phyloP scores from a whole-genome alignment of 2,113 vertebrate species.

The Campylorhamphus procurvoides region DNA sequence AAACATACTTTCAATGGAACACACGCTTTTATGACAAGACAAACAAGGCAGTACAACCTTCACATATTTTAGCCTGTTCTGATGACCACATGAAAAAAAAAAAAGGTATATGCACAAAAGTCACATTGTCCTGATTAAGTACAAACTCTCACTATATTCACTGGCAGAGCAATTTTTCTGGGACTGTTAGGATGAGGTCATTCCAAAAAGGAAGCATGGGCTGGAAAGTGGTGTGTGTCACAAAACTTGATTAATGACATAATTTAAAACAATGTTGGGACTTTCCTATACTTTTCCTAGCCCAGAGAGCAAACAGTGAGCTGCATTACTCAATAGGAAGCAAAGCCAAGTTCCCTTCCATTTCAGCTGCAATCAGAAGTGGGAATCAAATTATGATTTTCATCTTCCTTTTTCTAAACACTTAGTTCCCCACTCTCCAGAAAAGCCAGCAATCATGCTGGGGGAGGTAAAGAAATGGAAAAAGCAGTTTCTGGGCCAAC shows the following conservation, averaged over 20 bases:
- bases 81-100: not conserved
- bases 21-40: not conserved
- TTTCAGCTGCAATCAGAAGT: slow-evolving; percentile 5
- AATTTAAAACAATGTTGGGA: slow-evolving; percentile 32
- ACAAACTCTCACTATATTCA: not conserved
- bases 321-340: not conserved
- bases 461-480: not conserved
- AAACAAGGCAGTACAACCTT: not conserved
- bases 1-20: not conserved
- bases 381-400: not conserved
- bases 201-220: not conserved
- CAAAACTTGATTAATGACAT: slow-evolving; percentile 43
- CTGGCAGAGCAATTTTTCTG: not conserved
- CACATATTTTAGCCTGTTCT: not conserved
- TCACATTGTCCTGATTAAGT: not conserved
- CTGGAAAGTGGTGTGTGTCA: not conserved
- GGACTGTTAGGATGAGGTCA: slow-evolving; percentile 17
- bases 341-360: not conserved
- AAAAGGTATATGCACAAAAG: not conserved
- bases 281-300: slow-evolving; percentile 30
- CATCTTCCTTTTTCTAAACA: not conserved
- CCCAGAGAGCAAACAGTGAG: slow-evolving; percentile 9
- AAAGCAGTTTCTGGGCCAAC: not conserved
- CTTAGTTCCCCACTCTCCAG: not conserved
- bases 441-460: not conserved